phyloP scores from a whole-genome alignment of 2,113 vertebrate genomes.

The Athene noctua region DNA sequence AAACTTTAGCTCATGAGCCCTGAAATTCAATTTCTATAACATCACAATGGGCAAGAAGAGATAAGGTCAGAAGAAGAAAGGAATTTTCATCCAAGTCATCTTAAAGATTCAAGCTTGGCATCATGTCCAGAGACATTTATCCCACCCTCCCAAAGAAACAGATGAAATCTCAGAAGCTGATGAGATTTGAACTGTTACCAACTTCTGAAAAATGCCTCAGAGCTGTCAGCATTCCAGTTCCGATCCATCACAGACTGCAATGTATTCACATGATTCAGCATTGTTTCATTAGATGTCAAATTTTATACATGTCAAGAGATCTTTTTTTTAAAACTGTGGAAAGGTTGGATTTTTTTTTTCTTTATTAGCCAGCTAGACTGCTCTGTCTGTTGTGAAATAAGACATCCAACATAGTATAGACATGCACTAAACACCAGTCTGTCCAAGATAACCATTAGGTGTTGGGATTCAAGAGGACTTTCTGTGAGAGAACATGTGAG shows the following conservation, averaged over 20 bases:
- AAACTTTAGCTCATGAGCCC: neutral
- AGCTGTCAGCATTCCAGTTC: constrained; percentile 23
- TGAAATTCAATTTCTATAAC: constrained; percentile 33
- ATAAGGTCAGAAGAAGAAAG: neutral
- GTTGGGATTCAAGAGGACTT: too few species aligned
- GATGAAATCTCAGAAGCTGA: constrained; percentile 45
- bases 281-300: neutral
- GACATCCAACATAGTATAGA: neutral
- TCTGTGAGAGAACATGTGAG: too few species aligned
- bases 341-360: neutral
- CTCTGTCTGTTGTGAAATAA: neutral
- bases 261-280: constrained; percentile 9
- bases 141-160: constrained; percentile 27
- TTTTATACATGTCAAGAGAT: neutral
- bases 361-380: neutral
- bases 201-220: neutral
- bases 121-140: constrained; percentile 11
- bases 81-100: neutral
- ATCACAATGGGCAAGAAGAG: neutral
- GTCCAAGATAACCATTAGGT: neutral
- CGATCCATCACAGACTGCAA: neutral
- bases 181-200: constrained; percentile 30
- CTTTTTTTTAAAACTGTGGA: neutral
- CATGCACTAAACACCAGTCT: neutral
- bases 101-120: constrained; percentile 26